Base-by-base conservation (phyloP, 2,797 vertebrate species). In the Bradypus variegatus region DNA sequence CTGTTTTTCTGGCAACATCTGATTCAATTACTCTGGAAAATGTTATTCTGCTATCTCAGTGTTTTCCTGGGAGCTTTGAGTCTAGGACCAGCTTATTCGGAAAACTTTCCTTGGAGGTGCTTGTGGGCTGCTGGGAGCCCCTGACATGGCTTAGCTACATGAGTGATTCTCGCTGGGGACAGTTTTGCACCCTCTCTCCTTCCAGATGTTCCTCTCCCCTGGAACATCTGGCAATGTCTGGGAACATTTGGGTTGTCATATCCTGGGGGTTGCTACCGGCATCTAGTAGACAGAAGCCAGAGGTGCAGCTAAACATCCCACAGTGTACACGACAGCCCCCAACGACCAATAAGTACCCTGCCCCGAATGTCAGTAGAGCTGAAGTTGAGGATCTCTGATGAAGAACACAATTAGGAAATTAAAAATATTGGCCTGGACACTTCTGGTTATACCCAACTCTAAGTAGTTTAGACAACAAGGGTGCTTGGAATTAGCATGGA, bases 1-100 rank as follows among this genome's bases (percentile, higher is more conserved):
- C 93, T 78, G 88, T 95, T 50, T 94, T 84, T 78, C 38, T 88
- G 93, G 84, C 27, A 60, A 38, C 2, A 18, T 90, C 82, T 90
- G 93, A 90, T 93, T 89, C 93, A 91, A 70, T 95, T 93, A 93
- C 38, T 36, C 76, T 1, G 6, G 58, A 88, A 88, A 93, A 85
- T 72, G 58, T 65, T 76, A 36, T 65, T 69, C 23, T 60, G 53
- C 36, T 25, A 36, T 86, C 91, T 80, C 87, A 19, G 11, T 19
- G 38, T 93, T 90, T 90, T 67, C 75, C 85, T 80, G 1, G 2
- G 53, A 55, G 62, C 25, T 73, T 48, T 80, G 70, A 53, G 21
- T 33, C 69, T 18, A 18, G 19, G 70, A 36, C 60, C 72, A 81
- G 19, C 12, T 33, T 64, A 15, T 41, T 53, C 67, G 53, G 76